These are phyloP conservation scores for Synergus gifuensis DNA, from an alignment of 2,888 invertebrate genomes.

Conservation along the genomic window DNA sequence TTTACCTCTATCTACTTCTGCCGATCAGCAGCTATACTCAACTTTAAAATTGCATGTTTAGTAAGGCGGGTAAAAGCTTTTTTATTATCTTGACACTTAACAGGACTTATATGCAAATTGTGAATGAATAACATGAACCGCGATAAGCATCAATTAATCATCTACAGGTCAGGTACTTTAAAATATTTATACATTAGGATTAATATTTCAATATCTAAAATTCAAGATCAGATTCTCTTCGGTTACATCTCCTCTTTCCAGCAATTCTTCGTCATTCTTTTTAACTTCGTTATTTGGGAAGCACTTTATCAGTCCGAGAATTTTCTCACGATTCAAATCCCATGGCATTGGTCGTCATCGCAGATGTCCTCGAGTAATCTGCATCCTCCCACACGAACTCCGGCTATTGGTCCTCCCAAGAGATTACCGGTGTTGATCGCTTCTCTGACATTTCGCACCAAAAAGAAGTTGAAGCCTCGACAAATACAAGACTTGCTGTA, in stretches of 20 bases:
- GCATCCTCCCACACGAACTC: conserved; percentile 25
- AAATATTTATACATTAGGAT: not conserved
- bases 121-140: not conserved
- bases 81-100: conserved; percentile 19
- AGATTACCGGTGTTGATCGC: conserved; percentile 7
- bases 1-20: conserved; percentile 20
- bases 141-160: conserved; percentile 19
- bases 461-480: not conserved
- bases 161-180: not conserved
- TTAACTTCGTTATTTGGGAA: no score
- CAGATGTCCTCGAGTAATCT: conserved; percentile 25
- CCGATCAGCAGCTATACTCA: conserved; percentile 17
- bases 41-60: conserved; percentile 32
- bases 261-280: no score
- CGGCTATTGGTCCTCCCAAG: not conserved
- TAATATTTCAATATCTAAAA: not conserved
- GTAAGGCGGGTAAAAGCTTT: conserved; percentile 22
- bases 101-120: conserved; percentile 14
- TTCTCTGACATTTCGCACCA: not conserved
- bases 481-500: not conserved
- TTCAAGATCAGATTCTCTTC: not conserved
- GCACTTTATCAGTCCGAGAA: not conserved
- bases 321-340: not conserved
- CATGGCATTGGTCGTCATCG: conserved; percentile 6
- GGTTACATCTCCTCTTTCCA: no score